phyloP scores from a whole-genome alignment of 2,113 vertebrate species.

The Eurypyga helias region DNA sequence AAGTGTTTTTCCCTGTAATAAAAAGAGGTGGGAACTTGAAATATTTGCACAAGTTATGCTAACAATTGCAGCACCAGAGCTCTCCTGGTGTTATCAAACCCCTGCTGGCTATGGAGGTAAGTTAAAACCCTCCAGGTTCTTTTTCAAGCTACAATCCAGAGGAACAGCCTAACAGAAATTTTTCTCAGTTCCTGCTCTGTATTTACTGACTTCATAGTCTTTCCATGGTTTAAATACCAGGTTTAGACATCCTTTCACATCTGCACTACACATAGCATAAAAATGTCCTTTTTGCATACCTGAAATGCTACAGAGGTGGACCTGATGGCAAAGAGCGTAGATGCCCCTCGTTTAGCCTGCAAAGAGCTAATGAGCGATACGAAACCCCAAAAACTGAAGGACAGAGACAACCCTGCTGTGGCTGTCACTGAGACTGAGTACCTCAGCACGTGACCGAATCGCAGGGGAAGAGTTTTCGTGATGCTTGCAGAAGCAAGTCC shows the following conservation, averaged over 20 bases:
- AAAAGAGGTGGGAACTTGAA: not conserved
- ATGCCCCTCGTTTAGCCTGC: not conserved
- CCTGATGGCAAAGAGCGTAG: not conserved
- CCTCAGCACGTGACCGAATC: rapidly evolving
- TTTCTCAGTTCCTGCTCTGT: not conserved
- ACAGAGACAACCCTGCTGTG: not conserved
- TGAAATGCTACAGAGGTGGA: not conserved
- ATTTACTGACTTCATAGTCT: not conserved
- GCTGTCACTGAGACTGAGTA: rapidly evolving
- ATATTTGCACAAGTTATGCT: not conserved
- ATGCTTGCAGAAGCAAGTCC: not conserved
- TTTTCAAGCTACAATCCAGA: not conserved
- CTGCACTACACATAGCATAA: not conserved
- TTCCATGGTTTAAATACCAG: not conserved
- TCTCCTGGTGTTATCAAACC: not conserved
- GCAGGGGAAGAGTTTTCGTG: not conserved
- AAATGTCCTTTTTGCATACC: not conserved
- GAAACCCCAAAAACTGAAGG: not conserved
- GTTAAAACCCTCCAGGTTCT: not conserved
- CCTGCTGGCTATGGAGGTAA: not conserved
- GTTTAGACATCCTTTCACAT: not conserved
- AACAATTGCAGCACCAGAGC: not conserved
- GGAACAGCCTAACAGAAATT: not conserved
- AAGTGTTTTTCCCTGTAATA: not conserved
- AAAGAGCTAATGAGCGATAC: not conserved